These are phyloP conservation scores for Thripadectes ignobilis DNA, from an alignment of 2,797 vertebrate genomes.

Conservation along the genomic window DNA sequence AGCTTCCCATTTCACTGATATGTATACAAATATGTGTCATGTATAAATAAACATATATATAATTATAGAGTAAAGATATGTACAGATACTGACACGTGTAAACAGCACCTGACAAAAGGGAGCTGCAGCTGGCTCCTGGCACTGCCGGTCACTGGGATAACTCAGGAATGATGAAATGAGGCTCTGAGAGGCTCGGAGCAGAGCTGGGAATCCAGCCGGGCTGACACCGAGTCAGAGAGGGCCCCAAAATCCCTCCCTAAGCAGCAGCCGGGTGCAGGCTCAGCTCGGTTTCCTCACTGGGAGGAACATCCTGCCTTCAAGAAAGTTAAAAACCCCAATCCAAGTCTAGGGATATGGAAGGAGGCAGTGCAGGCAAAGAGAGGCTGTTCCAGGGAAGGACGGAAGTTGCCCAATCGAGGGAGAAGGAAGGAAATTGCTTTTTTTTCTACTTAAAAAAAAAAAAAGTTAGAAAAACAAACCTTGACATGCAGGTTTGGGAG, in stretches of 20 bases:
- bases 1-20: background rate
- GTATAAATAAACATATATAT: accelerated
- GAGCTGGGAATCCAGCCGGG: background rate
- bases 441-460: background rate
- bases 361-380: background rate
- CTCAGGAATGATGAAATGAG: accelerated
- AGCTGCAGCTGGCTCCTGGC: background rate
- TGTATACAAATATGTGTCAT: accelerated
- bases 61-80: accelerated
- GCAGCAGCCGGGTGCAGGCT: accelerated
- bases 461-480: background rate
- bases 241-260: background rate
- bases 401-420: background rate
- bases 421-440: constrained; percentile 26
- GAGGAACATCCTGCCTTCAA: background rate
- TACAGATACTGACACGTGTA: accelerated
- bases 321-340: background rate
- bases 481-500: background rate
- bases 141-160: background rate
- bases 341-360: background rate
- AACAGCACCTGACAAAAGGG: background rate
- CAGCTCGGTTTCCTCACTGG: accelerated
- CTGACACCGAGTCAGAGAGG: background rate
- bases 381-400: background rate
- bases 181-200: accelerated